phyloP scores from a whole-genome alignment of 2,113 vertebrate species.

The Cynocephalus volans region DNA sequence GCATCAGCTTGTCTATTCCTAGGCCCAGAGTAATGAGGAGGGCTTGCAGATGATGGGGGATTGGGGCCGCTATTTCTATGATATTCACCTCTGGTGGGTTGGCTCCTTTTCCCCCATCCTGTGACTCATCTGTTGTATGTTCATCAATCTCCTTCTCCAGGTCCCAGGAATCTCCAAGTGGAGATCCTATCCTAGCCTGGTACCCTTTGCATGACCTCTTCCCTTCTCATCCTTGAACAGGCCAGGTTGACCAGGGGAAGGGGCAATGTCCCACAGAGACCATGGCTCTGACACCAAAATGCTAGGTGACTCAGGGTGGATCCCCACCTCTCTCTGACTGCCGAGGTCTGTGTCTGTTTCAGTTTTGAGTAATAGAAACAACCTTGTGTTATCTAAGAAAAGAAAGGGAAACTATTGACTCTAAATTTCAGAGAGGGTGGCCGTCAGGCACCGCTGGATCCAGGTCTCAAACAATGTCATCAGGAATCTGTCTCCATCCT shows the following conservation, averaged over 20 bases:
- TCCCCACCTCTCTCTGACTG: background rate
- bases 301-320: too few species aligned
- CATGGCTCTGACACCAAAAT: background rate
- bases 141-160: background rate
- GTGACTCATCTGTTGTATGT: background rate
- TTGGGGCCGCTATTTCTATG: slow-evolving; percentile 80
- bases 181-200: background rate
- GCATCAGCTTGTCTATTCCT: background rate
- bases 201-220: background rate
- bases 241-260: background rate
- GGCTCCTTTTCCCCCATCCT: background rate
- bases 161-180: background rate
- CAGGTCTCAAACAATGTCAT: background rate
- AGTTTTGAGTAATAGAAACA: background rate
- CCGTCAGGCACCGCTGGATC: background rate
- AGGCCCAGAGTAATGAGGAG: slow-evolving; percentile 85
- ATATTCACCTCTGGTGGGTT: slow-evolving; percentile 85
- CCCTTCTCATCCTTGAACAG: background rate
- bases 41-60: slow-evolving; percentile 80
- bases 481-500: background rate
- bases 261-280: background rate
- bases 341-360: background rate
- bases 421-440: background rate
- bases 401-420: background rate
- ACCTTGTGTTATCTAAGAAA: background rate